Base-by-base conservation (phyloP, 2,113 vertebrate species). In the Chlorodrepanis virens region DNA sequence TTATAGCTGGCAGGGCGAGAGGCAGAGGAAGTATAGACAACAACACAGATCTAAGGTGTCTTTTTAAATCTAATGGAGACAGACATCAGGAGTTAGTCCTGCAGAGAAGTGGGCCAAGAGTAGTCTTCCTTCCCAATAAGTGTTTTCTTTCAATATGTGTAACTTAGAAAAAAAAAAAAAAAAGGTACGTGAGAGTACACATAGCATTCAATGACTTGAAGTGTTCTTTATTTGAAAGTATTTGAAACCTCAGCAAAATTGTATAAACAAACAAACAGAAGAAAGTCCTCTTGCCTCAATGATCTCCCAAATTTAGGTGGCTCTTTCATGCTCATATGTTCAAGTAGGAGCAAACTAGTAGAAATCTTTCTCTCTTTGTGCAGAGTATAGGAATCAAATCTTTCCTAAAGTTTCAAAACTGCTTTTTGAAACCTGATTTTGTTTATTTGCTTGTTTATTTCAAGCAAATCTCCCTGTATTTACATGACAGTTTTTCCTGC, bases 381-480 rank as follows among this genome's bases (percentile, higher is more conserved):
- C 10, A 52, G 5, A 76, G 5, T 44, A 69, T 31, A 68, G 50
- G 12, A 97, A 24, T 4, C 12, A 91, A 93, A 64, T 22, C 18
- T 96, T 91, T 94, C 78, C 35, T 37, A 44, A 81, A 37, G n/a
- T 90, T 89, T 84, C 29, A 20, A 87, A 85, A 67, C 9, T 39
- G 21, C 10, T 33, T 81, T 95, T 93, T 76, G 57, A 94, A 90
- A 39, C 25, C 44, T 47, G 29, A 50, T 4, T 13, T 75, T 87
- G 37, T 83, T 90, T 82, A 76, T 68, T 94, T 83, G 18, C 10
- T 75, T 82, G 14, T 59, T 89, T 88, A 97, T 93, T 91, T 78
- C 24, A 87, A 91, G 13, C 33, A 96, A 93, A 75, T 37, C 20
- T 78, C 23, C 65, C 21, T 59, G 20, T 31, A 91, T 74, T 76